phyloP scores from a whole-genome alignment of 2,888 invertebrate genomes.

The Aplocera efformata region DNA sequence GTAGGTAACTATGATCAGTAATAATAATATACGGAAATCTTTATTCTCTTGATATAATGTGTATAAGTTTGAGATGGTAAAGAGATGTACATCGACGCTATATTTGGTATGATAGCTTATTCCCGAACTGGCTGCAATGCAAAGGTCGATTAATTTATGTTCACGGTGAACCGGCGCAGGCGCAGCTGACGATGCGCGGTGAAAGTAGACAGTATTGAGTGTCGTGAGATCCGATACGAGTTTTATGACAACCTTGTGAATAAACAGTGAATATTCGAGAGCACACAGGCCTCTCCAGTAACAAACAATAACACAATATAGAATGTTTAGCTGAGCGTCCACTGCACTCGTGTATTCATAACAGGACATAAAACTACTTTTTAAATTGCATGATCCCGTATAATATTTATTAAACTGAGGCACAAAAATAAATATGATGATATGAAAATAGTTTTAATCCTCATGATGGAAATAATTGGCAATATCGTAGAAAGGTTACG shows the following conservation, averaged over 20 bases:
- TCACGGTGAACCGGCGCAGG: slow-evolving; percentile 11
- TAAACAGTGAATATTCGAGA: too few species aligned
- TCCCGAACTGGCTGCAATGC: neutral
- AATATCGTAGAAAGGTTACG: slow-evolving; percentile 2
- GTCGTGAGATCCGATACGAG: neutral
- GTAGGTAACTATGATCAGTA: too few species aligned
- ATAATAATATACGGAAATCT: too few species aligned
- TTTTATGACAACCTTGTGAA: slow-evolving; percentile 11
- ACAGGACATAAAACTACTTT: neutral
- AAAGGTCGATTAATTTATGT: slow-evolving; percentile 1
- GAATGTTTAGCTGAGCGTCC: too few species aligned
- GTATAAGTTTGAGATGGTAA: too few species aligned
- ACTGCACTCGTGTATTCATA: too few species aligned
- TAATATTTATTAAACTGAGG: neutral
- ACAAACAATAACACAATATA: too few species aligned
- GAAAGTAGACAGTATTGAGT: slow-evolving; percentile 25
- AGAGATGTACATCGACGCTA: too few species aligned
- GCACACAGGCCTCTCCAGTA: too few species aligned
- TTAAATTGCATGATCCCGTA: neutral
- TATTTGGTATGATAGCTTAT: too few species aligned
- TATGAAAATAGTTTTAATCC: slow-evolving; percentile 3
- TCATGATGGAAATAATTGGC: neutral
- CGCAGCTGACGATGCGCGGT: slow-evolving; percentile 12
- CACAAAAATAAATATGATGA: neutral
- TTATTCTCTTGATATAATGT: too few species aligned